phyloP scores from a whole-genome alignment of 2,113 vertebrate species.

The Arenaria interpres region DNA sequence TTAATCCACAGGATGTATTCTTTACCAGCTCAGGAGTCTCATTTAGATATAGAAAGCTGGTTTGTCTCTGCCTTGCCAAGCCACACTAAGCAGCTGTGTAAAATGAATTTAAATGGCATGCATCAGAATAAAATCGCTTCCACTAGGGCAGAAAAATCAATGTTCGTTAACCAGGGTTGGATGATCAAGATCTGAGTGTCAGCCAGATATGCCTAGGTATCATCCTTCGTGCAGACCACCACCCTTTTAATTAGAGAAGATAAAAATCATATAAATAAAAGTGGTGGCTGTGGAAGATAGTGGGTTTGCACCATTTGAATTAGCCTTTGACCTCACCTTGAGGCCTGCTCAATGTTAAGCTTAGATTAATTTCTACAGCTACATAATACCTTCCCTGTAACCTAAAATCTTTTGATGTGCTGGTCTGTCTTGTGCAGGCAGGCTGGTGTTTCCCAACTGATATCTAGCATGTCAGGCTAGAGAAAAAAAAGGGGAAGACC shows the following conservation, averaged over 20 bases:
- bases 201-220: constrained; percentile 23
- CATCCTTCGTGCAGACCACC: not conserved
- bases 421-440: not conserved
- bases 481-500: not conserved
- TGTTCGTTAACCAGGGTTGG: constrained; percentile 59
- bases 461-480: not conserved
- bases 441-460: not conserved
- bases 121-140: constrained; percentile 62
- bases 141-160: constrained; percentile 72
- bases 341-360: not conserved
- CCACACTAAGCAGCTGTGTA: constrained; percentile 64
- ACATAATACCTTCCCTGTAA: not conserved
- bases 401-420: not conserved
- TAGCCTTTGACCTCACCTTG: not conserved
- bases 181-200: constrained; percentile 36
- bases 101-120: constrained; percentile 72
- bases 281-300: not conserved
- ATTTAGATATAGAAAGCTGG: constrained; percentile 19
- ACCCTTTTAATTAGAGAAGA: constrained; percentile 47
- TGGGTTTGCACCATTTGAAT: not conserved
- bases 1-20: constrained; percentile 38
- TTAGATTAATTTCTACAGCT: not conserved
- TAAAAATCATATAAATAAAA: constrained; percentile 10
- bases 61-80: constrained; percentile 56
- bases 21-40: constrained; percentile 38